These are phyloP conservation scores for Cyphomyrus discorhynchus DNA, from an alignment of 2,113 vertebrate species.

Conservation along the genomic window DNA sequence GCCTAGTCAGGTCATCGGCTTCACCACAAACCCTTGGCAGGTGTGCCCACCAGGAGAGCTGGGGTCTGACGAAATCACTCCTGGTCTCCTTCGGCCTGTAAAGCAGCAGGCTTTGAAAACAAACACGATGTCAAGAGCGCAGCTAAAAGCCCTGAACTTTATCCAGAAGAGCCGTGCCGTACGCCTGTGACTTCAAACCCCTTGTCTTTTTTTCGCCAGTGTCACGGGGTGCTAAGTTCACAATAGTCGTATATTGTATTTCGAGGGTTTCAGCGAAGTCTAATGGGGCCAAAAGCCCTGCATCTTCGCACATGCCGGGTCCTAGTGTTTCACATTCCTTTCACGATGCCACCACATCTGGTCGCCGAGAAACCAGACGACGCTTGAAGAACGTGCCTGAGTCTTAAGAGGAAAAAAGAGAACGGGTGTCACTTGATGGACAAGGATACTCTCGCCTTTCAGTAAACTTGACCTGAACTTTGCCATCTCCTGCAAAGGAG, in stretches of 20 bases:
- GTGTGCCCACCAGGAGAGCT: constrained; percentile 5
- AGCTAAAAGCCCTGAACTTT: neutral
- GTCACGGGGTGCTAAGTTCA: neutral
- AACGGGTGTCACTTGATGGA: constrained; percentile 23
- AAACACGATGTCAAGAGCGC: neutral
- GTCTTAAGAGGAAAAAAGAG: constrained; percentile 19
- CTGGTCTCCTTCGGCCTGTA: neutral
- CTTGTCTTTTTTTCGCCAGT: neutral
- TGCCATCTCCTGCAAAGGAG: constrained; percentile 23
- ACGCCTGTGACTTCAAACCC: neutral
- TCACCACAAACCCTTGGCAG: neutral
- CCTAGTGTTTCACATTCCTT: neutral
- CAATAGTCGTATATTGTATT: constrained; percentile 21
- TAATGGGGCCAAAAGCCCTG: neutral
- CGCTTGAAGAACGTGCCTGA: constrained; percentile 11
- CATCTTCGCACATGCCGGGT: neutral
- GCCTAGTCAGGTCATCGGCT: neutral
- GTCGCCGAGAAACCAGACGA: neutral
- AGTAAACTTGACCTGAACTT: constrained; percentile 46
- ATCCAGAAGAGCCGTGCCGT: no score
- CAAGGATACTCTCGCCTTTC: constrained; percentile 24
- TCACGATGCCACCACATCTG: constrained; percentile 23
- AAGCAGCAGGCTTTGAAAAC: neutral
- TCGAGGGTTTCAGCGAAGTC: no score
- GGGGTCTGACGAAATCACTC: neutral